These are phyloP conservation scores for Drosophila mulleri DNA, from an alignment of 2,888 invertebrate species.

Conservation along the genomic window DNA sequence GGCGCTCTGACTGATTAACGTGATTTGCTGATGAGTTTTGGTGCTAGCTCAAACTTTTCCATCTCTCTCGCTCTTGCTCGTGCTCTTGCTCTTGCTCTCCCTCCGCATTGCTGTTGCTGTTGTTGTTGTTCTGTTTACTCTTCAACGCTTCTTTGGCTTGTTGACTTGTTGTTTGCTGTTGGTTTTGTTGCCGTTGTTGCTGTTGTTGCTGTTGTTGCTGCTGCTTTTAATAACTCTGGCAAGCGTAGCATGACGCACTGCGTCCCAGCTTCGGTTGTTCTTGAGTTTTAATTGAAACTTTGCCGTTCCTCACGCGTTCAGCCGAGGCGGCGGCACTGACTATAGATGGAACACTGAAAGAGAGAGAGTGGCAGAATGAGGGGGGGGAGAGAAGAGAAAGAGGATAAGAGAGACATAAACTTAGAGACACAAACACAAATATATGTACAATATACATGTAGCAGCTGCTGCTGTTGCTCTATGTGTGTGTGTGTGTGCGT, in stretches of 20 bases:
- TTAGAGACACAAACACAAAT: slow-evolving; percentile 7
- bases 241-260: slow-evolving; percentile 65
- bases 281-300: slow-evolving; percentile 70
- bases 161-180: slow-evolving; percentile 58
- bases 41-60: slow-evolving; percentile 49
- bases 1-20: slow-evolving; percentile 62
- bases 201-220: slow-evolving; percentile 37
- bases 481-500: no score
- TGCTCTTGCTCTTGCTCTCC: neutral
- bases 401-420: neutral
- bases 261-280: slow-evolving; percentile 50
- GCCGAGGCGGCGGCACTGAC: slow-evolving; percentile 44
- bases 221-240: slow-evolving; percentile 63
- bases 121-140: slow-evolving; percentile 57
- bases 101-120: neutral
- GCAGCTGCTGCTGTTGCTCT: neutral
- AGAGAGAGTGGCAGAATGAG: neutral
- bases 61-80: neutral
- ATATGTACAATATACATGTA: neutral
- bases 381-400: neutral
- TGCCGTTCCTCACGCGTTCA: slow-evolving; percentile 67
- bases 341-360: slow-evolving; percentile 10
- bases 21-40: slow-evolving; percentile 69
- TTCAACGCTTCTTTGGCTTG: slow-evolving; percentile 66
- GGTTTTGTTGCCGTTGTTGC: slow-evolving; percentile 25